A percentile compares a stretch with the other conserved stretches of the same genome.
These are phyloP conservation scores for Pilophorus perplexus DNA, from an alignment of 2,888 invertebrate species.

Conservation along the genomic window DNA sequence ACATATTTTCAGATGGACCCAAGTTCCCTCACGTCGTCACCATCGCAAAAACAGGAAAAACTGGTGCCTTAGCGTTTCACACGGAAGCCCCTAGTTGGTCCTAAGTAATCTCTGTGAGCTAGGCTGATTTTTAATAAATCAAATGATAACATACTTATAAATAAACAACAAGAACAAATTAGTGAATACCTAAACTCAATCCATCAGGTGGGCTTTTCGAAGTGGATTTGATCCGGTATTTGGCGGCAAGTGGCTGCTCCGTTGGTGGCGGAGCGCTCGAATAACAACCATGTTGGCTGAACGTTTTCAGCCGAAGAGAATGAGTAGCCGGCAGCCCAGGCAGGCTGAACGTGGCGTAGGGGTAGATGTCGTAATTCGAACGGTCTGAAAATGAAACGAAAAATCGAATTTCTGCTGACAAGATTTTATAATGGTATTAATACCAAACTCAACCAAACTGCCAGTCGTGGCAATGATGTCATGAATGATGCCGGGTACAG, in stretches of 20 bases:
- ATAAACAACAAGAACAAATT: not conserved
- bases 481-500: not conserved
- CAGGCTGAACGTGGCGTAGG: constrained; percentile 53
- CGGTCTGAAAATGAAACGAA: constrained; percentile 7
- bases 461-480: not conserved
- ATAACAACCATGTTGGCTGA: constrained; percentile 52
- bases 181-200: constrained; percentile 50
- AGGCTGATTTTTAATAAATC: no score
- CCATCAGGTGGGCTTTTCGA: constrained; percentile 51
- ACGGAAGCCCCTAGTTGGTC: no score
- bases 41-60: no score
- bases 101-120: no score
- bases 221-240: constrained; percentile 46
- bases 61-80: no score
- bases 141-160: no score
- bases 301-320: constrained; percentile 52
- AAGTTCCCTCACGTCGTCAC: no score
- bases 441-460: no score
- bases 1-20: no score
- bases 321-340: constrained; percentile 50
- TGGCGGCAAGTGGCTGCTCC: constrained; percentile 45
- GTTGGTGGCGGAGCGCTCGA: constrained; percentile 45
- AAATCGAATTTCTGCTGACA: no score
- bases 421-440: not conserved
- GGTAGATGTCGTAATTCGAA: constrained; percentile 52